A percentile compares a stretch with the other conserved stretches of the same genome.
Conservation (phyloP, 2,113 vertebrate species). For the Nannobrachium achirus region DNA sequence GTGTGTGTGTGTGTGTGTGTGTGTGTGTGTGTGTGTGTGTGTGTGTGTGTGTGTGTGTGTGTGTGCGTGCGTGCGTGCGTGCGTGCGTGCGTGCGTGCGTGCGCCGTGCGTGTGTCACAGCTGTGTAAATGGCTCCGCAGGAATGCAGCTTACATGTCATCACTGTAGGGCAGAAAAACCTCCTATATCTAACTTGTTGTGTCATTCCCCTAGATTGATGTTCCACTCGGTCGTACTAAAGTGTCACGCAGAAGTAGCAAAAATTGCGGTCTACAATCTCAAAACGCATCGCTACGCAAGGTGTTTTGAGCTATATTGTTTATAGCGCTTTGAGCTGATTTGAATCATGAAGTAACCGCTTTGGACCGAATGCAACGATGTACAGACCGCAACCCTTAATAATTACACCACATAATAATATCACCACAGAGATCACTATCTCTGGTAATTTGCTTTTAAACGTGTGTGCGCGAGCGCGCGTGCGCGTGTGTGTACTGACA, state of each 20-base stretch:
- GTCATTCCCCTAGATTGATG: no score
- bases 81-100: no score
- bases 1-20: slow-evolving; percentile 7
- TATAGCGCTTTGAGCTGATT: no score
- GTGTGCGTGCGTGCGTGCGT: slow-evolving; percentile 6
- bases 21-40: slow-evolving; percentile 1
- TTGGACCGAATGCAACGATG: slow-evolving; percentile 5
- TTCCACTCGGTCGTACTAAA: no score
- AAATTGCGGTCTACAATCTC: no score
- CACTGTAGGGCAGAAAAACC: no score
- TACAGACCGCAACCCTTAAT: slow-evolving; percentile 29
- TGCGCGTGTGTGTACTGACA: slow-evolving; percentile 2
- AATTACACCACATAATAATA: slow-evolving; percentile 47
- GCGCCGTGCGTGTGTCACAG: slow-evolving; percentile 13
- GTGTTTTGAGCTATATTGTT: no score
- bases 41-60: not conserved
- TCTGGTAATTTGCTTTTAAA: slow-evolving; percentile 35
- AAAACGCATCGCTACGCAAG: no score
- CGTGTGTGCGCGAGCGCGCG: not conserved
- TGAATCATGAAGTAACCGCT: no score
- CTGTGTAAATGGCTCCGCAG: slow-evolving; percentile 36
- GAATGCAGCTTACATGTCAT: slow-evolving; percentile 32
- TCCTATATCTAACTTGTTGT: no score
- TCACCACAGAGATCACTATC: slow-evolving; percentile 40
- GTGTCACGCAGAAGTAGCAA: no score